Evolutionary conservation across 1,140 invertebrate genomes (phyloP).

Genomic region (Pteromalus puparum): DNA sequence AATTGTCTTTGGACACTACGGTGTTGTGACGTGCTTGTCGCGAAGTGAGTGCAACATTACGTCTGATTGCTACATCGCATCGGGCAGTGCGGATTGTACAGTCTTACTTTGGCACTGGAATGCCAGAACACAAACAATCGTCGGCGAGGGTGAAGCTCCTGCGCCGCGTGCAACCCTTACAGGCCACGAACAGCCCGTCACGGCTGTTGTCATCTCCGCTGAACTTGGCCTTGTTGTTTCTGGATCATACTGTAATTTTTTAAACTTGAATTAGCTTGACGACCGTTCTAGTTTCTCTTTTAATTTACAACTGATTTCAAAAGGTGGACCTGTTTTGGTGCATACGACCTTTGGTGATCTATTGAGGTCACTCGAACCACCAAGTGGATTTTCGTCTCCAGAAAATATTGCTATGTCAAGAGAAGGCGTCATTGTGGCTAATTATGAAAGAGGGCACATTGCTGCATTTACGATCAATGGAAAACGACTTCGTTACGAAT

Average conservation of each 20-base stretch:
- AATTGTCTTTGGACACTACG: slow-evolving; percentile 99
- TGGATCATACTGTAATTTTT: slow-evolving; percentile 86
- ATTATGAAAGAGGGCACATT: slow-evolving; percentile 93
- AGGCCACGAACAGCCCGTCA: slow-evolving; percentile 96
- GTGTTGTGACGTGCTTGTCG: slow-evolving; percentile 97
- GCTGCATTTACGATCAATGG: slow-evolving; percentile 96
- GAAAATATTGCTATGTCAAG: slow-evolving; percentile 94
- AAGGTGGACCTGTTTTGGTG: slow-evolving; percentile 96
- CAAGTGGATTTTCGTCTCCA: slow-evolving; percentile 87
- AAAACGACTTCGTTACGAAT: slow-evolving; percentile 88
- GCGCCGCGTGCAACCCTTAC: slow-evolving; percentile 97
- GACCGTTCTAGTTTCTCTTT: no score
- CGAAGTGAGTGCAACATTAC: slow-evolving; percentile 98
- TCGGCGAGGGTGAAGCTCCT: slow-evolving; percentile 95
- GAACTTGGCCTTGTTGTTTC: slow-evolving; percentile 98
- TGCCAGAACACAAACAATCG: slow-evolving; percentile 95
- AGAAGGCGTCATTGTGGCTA: slow-evolving; percentile 97
- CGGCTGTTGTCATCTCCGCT: slow-evolving; percentile 96
- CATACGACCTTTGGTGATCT: slow-evolving; percentile 99
- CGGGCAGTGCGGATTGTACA: slow-evolving; percentile 97
- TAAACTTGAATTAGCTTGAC: no score
- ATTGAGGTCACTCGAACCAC: slow-evolving; percentile 91
- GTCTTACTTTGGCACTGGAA: slow-evolving; percentile 99
- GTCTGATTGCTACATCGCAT: slow-evolving; percentile 98
- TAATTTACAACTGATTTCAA: slow-evolving; percentile 39